A percentile compares a stretch with the other conserved stretches of the same genome.
phyloP scores from a whole-genome alignment of 2,797 vertebrate species.

The Yasuhikotakia modesta region DNA sequence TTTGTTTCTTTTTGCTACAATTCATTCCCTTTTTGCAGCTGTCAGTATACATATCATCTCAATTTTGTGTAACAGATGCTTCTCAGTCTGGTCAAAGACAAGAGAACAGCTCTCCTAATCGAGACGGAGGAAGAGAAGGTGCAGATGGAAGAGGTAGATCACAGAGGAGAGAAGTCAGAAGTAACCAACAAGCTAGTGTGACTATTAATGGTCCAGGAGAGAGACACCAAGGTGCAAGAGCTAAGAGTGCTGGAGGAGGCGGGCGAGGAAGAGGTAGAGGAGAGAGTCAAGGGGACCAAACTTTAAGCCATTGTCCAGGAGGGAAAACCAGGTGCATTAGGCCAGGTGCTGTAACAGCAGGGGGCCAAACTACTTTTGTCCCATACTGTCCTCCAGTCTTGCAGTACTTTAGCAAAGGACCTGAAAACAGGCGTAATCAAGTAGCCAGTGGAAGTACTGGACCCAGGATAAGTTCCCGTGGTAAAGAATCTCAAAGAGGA shows the following conservation, averaged over 20 bases:
- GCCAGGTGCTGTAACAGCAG: not conserved
- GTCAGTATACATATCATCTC: not conserved
- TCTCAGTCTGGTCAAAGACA: not conserved
- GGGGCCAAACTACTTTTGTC: not conserved
- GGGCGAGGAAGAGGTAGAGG: constrained; percentile 36
- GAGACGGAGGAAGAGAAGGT: not conserved
- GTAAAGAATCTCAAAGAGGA: constrained; percentile 29
- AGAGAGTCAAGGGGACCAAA: constrained; percentile 44
- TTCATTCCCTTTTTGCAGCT: not conserved
- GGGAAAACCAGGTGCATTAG: not conserved
- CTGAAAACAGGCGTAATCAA: not conserved
- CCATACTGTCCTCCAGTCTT: not conserved
- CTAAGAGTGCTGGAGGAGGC: not conserved
- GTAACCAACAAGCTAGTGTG: not conserved
- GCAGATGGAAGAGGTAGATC: not conserved
- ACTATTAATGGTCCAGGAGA: not conserved
- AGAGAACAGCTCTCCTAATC: not conserved
- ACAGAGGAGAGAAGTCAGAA: constrained; percentile 7
- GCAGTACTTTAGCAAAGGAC: not conserved
- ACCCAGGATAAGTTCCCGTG: constrained; percentile 21
- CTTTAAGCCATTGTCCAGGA: not conserved
- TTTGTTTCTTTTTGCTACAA: not conserved
- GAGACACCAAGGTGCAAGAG: not conserved
- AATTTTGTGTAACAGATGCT: constrained; percentile 27
- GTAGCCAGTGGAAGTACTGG: constrained; percentile 8